A percentile compares a stretch with the other conserved stretches of the same genome.
phyloP scores from a whole-genome alignment of 2,113 vertebrate species.

The Solenodon paradoxus region DNA sequence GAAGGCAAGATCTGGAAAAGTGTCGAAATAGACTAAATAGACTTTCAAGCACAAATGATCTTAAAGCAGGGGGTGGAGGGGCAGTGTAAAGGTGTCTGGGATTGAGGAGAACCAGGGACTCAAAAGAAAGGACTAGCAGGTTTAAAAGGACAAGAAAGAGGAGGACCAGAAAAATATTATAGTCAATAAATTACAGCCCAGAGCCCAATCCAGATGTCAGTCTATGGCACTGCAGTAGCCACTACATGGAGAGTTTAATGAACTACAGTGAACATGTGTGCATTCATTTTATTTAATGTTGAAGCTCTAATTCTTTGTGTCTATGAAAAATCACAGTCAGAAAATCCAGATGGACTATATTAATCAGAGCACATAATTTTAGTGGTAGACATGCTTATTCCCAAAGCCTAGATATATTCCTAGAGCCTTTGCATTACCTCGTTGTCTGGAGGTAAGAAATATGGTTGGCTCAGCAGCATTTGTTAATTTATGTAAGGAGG shows the following conservation, averaged over 20 bases:
- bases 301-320: constrained; percentile 58
- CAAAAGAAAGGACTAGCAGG: neutral
- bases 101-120: neutral
- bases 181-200: constrained; percentile 8
- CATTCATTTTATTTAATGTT: constrained; percentile 33
- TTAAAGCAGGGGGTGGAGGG: rapidly evolving
- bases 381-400: constrained; percentile 47
- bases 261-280: neutral
- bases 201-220: neutral
- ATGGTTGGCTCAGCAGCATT: constrained; percentile 53
- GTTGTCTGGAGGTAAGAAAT: constrained; percentile 60
- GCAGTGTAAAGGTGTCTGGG: neutral
- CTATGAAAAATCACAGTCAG: constrained; percentile 58
- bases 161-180: neutral
- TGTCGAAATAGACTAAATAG: no score
- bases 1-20: neutral
- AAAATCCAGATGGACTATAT: constrained; percentile 72
- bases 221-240: neutral
- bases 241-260: neutral
- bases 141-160: neutral
- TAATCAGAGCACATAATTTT: constrained; percentile 61
- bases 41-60: neutral
- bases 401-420: constrained; percentile 53
- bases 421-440: constrained; percentile 38
- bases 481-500: constrained; percentile 66